A percentile compares a stretch with the other conserved stretches of the same genome.
Evolutionary conservation across 1,140 invertebrate species (phyloP).

Genomic region (Papilio polyxenes): DNA sequence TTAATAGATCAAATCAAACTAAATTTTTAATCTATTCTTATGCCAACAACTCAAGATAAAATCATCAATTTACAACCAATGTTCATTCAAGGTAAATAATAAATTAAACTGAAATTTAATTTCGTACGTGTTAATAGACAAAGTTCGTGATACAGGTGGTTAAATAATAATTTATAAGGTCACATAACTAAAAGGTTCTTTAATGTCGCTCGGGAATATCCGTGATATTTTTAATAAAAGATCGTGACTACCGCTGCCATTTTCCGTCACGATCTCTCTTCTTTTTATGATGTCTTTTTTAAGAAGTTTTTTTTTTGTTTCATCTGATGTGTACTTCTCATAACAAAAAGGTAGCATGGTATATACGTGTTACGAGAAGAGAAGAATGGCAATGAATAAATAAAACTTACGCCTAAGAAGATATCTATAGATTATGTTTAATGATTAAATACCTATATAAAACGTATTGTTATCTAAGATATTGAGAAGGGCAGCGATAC

Average conservation of each 20-base stretch:
- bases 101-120: background rate
- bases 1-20: background rate
- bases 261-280: constrained; percentile 25
- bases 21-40: background rate
- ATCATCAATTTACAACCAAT: background rate
- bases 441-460: too few species aligned
- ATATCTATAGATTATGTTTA: too few species aligned
- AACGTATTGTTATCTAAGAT: too few species aligned
- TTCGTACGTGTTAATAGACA: background rate
- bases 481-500: too few species aligned
- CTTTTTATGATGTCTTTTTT: constrained; percentile 7
- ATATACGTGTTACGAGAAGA: too few species aligned
- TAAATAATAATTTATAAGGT: constrained; percentile 24
- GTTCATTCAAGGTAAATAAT: constrained; percentile 8
- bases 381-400: too few species aligned
- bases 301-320: background rate
- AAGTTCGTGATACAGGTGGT: background rate
- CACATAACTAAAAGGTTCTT: constrained; percentile 17
- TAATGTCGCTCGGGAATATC: constrained; percentile 14
- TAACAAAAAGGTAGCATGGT: too few species aligned
- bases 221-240: constrained; percentile 21
- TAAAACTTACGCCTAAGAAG: too few species aligned
- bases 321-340: background rate
- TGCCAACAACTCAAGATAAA: constrained; percentile 1
- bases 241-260: constrained; percentile 7